A percentile compares a stretch with the other conserved stretches of the same genome.
phyloP scores from a whole-genome alignment of 2,888 invertebrate species.

The Ellobium chinense region DNA sequence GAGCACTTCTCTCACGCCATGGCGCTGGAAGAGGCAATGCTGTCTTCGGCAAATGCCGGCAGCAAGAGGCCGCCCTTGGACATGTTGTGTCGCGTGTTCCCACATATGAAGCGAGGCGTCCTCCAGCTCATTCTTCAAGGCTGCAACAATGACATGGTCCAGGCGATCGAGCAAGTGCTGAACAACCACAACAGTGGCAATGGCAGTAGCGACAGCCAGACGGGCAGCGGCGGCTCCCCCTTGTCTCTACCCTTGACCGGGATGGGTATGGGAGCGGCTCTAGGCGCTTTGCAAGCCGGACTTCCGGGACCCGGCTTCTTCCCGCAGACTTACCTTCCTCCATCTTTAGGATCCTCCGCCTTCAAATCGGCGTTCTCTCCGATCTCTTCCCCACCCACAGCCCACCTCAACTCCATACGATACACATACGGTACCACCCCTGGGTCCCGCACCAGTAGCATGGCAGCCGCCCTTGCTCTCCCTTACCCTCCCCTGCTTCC shows the following conservation, averaged over 20 bases:
- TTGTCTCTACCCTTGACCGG: background rate
- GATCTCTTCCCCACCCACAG: constrained; percentile 65
- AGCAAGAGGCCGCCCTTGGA: constrained; percentile 89
- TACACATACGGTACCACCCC: constrained; percentile 64
- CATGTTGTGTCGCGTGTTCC: constrained; percentile 92
- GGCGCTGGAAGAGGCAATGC: constrained; percentile 78
- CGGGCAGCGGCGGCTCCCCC: background rate
- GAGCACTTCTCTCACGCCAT: background rate
- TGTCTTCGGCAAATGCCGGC: constrained; percentile 93
- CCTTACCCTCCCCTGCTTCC: constrained; percentile 71
- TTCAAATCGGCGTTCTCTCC: constrained; percentile 77
- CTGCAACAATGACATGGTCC: constrained; percentile 92
- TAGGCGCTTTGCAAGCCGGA: constrained; percentile 20
- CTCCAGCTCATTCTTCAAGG: constrained; percentile 91
- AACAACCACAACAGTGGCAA: constrained; percentile 64
- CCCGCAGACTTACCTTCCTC: constrained; percentile 50
- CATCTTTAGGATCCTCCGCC: constrained; percentile 54
- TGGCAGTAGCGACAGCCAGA: background rate
- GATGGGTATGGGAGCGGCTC: constrained; percentile 20
- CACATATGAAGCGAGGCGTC: constrained; percentile 90
- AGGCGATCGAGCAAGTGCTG: constrained; percentile 93
- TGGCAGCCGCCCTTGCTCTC: constrained; percentile 62
- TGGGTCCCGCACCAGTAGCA: constrained; percentile 24
- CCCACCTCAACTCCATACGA: constrained; percentile 68
- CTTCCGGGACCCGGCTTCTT: constrained; percentile 40